These are phyloP conservation scores for Turritopsis rubra DNA, from an alignment of 30 jellyfish, hydroid and myxozoan genomes.

Conservation along the genomic window DNA sequence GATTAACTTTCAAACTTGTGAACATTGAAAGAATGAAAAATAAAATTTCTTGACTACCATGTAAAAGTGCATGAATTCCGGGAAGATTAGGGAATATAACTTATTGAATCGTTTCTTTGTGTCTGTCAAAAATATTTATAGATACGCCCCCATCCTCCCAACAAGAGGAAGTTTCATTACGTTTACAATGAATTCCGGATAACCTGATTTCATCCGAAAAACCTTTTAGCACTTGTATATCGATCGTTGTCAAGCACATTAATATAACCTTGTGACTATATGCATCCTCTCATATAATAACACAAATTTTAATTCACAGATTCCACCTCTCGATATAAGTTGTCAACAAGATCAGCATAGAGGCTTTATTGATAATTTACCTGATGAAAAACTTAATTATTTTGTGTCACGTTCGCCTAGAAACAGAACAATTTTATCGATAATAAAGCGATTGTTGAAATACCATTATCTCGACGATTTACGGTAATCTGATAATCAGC, in stretches of 20 bases:
- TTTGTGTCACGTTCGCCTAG: background rate
- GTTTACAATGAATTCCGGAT: background rate
- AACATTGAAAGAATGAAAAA: too few relatives aligned
- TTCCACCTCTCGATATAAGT: too few relatives aligned
- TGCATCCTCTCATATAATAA: too few relatives aligned
- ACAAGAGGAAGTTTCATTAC: background rate
- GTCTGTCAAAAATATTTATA: background rate
- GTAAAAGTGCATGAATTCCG: background rate
- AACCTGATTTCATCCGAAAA: background rate
- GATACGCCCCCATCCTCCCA: background rate
- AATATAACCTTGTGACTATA: too few relatives aligned
- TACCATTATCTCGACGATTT: background rate
- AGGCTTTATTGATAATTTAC: too few relatives aligned
- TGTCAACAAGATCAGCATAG: too few relatives aligned
- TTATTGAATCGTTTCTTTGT: background rate
- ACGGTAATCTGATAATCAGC: background rate
- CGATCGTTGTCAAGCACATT: too few relatives aligned
- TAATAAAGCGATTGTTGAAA: background rate
- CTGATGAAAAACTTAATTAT: background rate
- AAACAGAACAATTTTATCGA: background rate
- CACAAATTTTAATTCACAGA: too few relatives aligned
- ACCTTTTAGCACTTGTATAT: too few relatives aligned
- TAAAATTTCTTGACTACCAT: background rate
- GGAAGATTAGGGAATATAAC: background rate
- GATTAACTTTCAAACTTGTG: background rate